Conservation (phyloP, 2,888 invertebrate species). For the Cybosia mesomella region DNA sequence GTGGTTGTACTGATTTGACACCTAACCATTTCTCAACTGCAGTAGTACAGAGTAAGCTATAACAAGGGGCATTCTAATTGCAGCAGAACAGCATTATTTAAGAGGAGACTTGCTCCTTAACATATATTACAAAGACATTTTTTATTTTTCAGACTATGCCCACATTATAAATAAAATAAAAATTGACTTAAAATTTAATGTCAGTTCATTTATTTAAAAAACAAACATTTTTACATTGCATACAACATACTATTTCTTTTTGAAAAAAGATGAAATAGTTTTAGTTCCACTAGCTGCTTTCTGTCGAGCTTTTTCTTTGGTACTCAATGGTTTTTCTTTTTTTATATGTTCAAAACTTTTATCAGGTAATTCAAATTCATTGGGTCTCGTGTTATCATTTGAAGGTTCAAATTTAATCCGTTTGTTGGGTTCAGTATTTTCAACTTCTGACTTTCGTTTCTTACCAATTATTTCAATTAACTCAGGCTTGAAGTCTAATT, state of each 20-base stretch:
- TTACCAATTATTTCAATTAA: conserved; percentile 78
- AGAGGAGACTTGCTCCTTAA: too few relatives aligned
- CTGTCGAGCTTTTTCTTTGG: conserved; percentile 91
- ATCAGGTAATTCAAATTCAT: conserved; percentile 69
- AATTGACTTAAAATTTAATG: background rate
- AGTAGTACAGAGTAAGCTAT: too few relatives aligned
- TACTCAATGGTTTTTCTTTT: conserved; percentile 85
- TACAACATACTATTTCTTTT: conserved; percentile 82
- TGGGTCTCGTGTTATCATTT: conserved; percentile 66
- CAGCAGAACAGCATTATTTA: too few relatives aligned
- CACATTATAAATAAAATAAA: too few relatives aligned
- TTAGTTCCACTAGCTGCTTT: conserved; percentile 94
- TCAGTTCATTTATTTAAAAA: conserved; percentile 6
- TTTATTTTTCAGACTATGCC: too few relatives aligned
- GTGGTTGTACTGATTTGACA: too few relatives aligned
- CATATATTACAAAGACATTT: too few relatives aligned
- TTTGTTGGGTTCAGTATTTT: conserved; percentile 73
- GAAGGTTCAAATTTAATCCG: conserved; percentile 71
- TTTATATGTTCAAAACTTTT: conserved; percentile 70
- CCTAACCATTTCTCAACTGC: too few relatives aligned
- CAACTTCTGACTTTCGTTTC: conserved; percentile 85
- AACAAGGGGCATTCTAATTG: too few relatives aligned
- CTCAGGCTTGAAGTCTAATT: conserved; percentile 89
- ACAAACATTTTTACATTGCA: conserved; percentile 17
- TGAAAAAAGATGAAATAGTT: conserved; percentile 93